phyloP scores from a whole-genome alignment of 2,888 invertebrate species.

The Acanthosepion lycidas region DNA sequence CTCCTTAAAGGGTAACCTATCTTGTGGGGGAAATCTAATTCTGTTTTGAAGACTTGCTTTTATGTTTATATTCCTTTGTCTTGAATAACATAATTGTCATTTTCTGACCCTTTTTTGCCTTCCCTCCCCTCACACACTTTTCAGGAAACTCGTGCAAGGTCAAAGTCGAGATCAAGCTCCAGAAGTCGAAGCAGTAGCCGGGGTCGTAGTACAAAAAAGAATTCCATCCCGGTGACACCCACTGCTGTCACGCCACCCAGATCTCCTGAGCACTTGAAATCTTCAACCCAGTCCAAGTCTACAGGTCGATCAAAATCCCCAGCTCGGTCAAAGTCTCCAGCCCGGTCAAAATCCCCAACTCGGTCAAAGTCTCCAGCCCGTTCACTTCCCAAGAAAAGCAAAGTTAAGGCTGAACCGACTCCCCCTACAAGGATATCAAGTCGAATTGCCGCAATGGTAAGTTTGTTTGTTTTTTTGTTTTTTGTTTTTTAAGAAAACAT shows the following conservation, averaged over 20 bases:
- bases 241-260: not conserved
- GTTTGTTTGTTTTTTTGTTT: too few relatives aligned
- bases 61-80: too few relatives aligned
- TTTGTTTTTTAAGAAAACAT: too few relatives aligned
- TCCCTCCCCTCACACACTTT: not conserved
- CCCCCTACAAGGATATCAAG: conserved; percentile 33
- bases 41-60: too few relatives aligned
- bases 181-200: conserved; percentile 37
- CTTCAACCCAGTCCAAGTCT: too few relatives aligned
- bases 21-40: too few relatives aligned
- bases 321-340: not conserved
- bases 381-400: not conserved
- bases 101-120: not conserved
- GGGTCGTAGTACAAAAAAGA: not conserved
- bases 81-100: too few relatives aligned
- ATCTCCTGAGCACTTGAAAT: not conserved
- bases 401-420: not conserved
- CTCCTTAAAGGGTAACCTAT: too few relatives aligned
- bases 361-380: not conserved
- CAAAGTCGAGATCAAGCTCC: not conserved
- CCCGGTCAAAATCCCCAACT: not conserved
- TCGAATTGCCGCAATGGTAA: not conserved
- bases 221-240: not conserved
- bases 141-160: not conserved
- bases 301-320: not conserved